A percentile compares a stretch with the other conserved stretches of the same genome.
Conservation (phyloP, 2,113 vertebrate species). For the Corythoichthys intestinalis region DNA sequence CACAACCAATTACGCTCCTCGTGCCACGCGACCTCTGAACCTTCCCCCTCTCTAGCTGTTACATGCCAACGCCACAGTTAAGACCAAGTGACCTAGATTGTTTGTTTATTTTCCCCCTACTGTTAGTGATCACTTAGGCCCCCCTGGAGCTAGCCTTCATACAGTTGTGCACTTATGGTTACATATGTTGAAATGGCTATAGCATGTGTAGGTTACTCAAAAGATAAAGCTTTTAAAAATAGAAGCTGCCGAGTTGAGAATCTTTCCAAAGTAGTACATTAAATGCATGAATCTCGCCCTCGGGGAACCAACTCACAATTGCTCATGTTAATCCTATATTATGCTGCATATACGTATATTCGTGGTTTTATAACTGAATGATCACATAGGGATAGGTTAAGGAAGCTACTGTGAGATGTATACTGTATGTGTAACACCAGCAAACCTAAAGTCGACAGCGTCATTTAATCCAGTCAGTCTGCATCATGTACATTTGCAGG, state of each 20-base stretch:
- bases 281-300: constrained; percentile 25
- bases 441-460: constrained; percentile 1
- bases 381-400: not conserved
- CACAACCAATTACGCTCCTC: constrained; percentile 47
- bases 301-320: constrained; percentile 5
- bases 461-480: not conserved
- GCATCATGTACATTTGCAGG: not conserved
- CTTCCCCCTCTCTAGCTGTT: constrained; percentile 34
- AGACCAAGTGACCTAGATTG: constrained; percentile 49
- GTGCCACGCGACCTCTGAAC: constrained; percentile 44
- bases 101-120: constrained; percentile 36
- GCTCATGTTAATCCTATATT: not conserved
- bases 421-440: not conserved
- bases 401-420: not conserved
- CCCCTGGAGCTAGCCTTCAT: constrained; percentile 26
- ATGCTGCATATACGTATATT: not conserved
- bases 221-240: constrained; percentile 12
- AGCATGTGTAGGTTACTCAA: constrained; percentile 1
- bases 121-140: constrained; percentile 46
- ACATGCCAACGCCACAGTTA: constrained; percentile 38
- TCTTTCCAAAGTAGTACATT: constrained; percentile 29
- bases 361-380: constrained; percentile 11
- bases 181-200: constrained; percentile 17
- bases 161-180: constrained; percentile 8
- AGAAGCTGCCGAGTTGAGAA: constrained; percentile 14